Conservation (phyloP, 2,888 invertebrate genomes). For the Rhopalosiphum nymphaeae region DNA sequence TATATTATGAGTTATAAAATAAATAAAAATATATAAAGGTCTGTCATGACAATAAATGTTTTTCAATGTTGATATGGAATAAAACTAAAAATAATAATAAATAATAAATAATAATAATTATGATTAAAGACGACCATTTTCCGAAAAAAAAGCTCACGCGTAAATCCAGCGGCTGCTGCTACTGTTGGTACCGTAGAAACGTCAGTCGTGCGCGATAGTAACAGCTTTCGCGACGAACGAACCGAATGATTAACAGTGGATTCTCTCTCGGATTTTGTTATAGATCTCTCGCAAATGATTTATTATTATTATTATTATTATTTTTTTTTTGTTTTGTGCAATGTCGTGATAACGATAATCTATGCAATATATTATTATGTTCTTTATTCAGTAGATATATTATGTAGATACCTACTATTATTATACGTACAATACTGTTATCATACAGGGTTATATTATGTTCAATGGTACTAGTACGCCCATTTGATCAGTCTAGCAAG, state of each 20-base stretch:
- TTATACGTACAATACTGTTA: neutral
- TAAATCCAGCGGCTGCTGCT: neutral
- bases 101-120: neutral
- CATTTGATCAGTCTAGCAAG: neutral
- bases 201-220: neutral
- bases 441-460: neutral
- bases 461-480: accelerated
- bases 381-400: neutral
- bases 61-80: neutral
- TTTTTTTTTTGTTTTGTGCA: neutral
- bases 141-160: neutral
- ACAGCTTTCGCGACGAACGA: neutral
- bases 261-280: neutral
- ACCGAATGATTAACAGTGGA: neutral
- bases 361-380: neutral
- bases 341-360: neutral
- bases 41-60: neutral
- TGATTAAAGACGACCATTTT: neutral
- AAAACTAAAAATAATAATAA: neutral
- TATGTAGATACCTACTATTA: neutral
- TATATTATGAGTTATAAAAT: neutral
- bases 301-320: neutral
- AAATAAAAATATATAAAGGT: neutral
- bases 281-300: neutral
- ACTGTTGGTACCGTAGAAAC: neutral